Evolutionary conservation across 1,140 invertebrate species (phyloP).

Genomic region (Trinorchestia longiramus): DNA sequence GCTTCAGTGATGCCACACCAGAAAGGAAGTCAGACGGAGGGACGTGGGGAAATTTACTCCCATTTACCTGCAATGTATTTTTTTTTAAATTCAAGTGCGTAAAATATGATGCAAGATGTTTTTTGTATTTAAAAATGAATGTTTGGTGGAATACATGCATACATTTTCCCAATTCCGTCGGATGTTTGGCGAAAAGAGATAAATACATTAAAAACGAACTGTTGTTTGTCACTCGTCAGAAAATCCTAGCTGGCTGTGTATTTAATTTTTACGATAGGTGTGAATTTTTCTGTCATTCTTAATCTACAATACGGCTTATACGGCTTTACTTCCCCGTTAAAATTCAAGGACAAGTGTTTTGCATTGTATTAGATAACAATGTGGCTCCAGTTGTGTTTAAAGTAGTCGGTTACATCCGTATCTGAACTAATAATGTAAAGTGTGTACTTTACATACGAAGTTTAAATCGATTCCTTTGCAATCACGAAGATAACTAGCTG

Average conservation of each 20-base stretch:
- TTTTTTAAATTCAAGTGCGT: too few relatives aligned
- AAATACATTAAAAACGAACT: neutral
- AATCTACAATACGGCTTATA: neutral
- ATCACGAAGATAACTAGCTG: neutral
- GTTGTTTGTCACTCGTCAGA: neutral
- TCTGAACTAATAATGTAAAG: neutral
- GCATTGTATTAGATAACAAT: neutral
- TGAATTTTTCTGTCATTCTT: neutral
- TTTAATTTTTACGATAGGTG: too few relatives aligned
- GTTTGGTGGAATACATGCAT: neutral
- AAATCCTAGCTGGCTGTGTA: neutral
- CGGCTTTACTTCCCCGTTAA: neutral
- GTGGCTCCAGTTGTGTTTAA: neutral
- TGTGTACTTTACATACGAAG: neutral
- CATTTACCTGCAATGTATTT: too few relatives aligned
- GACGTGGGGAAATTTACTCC: too few relatives aligned
- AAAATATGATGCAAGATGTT: too few relatives aligned
- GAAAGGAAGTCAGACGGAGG: too few relatives aligned
- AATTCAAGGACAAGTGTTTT: neutral
- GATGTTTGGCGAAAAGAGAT: neutral
- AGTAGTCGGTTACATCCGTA: neutral
- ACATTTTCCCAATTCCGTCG: neutral
- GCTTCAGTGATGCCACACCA: too few relatives aligned
- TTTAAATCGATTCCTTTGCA: neutral
- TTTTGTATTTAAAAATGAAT: too few relatives aligned